Evolutionary conservation across 1,140 invertebrate genomes (phyloP).

Genomic region (Drosophila eugracilis): DNA sequence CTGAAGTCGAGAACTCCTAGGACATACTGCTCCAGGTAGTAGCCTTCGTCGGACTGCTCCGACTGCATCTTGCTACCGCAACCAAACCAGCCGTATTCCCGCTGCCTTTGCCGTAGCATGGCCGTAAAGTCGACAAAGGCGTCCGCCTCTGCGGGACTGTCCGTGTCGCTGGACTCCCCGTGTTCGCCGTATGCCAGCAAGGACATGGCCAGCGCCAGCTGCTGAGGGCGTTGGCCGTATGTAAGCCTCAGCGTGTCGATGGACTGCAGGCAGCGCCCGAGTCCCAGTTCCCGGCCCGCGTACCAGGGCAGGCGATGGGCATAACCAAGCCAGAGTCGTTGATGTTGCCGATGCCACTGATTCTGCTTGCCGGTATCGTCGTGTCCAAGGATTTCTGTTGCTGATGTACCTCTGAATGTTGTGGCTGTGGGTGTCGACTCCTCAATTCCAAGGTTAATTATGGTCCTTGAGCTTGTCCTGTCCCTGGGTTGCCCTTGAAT

Average conservation of each 20-base stretch:
- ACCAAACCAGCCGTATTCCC: slow-evolving; percentile 28
- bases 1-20: slow-evolving; percentile 92
- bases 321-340: slow-evolving; percentile 58
- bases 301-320: slow-evolving; percentile 49
- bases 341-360: background rate
- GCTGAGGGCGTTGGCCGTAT: slow-evolving; percentile 27
- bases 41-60: slow-evolving; percentile 50
- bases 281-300: slow-evolving; percentile 19
- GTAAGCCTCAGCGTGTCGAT: slow-evolving; percentile 58
- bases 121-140: slow-evolving; percentile 64
- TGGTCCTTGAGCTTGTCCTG: slow-evolving; percentile 6
- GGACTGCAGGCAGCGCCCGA: slow-evolving; percentile 11
- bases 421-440: no score
- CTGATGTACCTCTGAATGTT: background rate
- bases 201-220: slow-evolving; percentile 49
- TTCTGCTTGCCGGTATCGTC: background rate
- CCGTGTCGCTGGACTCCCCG: slow-evolving; percentile 40
- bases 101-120: slow-evolving; percentile 45
- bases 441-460: slow-evolving; percentile 28
- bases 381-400: background rate
- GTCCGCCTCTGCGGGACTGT: slow-evolving; percentile 47
- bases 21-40: slow-evolving; percentile 88
- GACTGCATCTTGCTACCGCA: slow-evolving; percentile 30
- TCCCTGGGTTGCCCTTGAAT: background rate
- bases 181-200: slow-evolving; percentile 39